A percentile compares a stretch with the other conserved stretches of the same genome.
Evolutionary conservation across 2,113 vertebrate species (phyloP).

Genomic region (Poeciliopsis prolifica): DNA sequence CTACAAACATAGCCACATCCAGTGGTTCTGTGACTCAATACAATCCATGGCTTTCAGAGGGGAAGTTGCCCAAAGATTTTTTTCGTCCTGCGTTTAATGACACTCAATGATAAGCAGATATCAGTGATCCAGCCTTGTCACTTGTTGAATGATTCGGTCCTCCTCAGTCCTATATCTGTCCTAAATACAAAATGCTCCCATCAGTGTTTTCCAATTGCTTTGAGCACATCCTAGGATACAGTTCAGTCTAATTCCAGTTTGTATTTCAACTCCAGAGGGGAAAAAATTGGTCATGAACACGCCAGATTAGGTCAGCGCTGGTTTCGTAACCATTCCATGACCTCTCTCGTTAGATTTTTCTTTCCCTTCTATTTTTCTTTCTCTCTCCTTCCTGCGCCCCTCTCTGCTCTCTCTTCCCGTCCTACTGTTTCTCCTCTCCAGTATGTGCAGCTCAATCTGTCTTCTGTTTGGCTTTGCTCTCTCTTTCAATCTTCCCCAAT

Average conservation of each 20-base stretch:
- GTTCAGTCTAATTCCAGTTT: conserved; percentile 73
- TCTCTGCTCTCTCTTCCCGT: conserved; percentile 40
- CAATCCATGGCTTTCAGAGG: background rate
- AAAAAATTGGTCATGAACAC: conserved; percentile 65
- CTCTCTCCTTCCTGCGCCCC: conserved; percentile 28
- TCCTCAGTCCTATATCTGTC: background rate
- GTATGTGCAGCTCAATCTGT: conserved; percentile 53
- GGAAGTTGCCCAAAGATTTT: background rate
- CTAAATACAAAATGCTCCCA: conserved; percentile 15
- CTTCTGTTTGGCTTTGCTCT: conserved; percentile 59
- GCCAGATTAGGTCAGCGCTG: conserved; percentile 75
- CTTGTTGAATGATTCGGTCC: background rate
- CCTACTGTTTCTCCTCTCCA: conserved; percentile 6
- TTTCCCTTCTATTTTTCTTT: conserved; percentile 20
- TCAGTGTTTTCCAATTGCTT: conserved; percentile 23
- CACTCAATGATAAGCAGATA: background rate
- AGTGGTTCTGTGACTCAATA: background rate
- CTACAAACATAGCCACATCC: background rate
- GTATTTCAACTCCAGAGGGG: conserved; percentile 52
- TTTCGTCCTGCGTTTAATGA: background rate
- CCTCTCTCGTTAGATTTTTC: conserved; percentile 53
- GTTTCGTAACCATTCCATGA: conserved; percentile 75
- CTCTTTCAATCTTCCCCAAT: conserved; percentile 58
- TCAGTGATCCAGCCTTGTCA: background rate
- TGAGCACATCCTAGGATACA: conserved; percentile 61